Evolutionary conservation across 2,113 vertebrate species (phyloP).

Genomic region (Barnardius zonarius): DNA sequence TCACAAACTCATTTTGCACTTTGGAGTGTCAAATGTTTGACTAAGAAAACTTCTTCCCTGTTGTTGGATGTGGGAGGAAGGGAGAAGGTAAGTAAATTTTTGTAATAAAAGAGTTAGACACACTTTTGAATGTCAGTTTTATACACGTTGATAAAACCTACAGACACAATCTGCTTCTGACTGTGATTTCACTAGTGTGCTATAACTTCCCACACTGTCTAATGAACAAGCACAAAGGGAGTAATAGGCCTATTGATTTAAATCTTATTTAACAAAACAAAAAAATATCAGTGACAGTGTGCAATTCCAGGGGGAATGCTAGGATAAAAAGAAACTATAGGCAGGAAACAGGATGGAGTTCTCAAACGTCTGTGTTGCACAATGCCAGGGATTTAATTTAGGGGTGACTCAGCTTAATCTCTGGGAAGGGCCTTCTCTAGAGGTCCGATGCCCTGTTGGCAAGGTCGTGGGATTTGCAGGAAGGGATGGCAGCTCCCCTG

Average conservation of each 20-base stretch:
- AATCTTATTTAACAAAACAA: slow-evolving; percentile 50
- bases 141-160: slow-evolving; percentile 50
- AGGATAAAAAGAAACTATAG: background rate
- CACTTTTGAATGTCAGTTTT: slow-evolving; percentile 55
- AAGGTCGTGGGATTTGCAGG: background rate
- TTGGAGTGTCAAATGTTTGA: slow-evolving; percentile 52
- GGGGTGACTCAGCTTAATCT: background rate
- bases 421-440: background rate
- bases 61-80: slow-evolving; percentile 32
- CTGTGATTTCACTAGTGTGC: slow-evolving; percentile 44
- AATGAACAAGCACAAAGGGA: slow-evolving; percentile 50
- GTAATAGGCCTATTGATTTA: slow-evolving; percentile 45
- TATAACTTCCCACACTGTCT: slow-evolving; percentile 48
- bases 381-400: background rate
- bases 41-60: slow-evolving; percentile 36
- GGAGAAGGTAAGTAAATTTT: slow-evolving; percentile 47
- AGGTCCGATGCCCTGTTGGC: fast-evolving
- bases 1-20: slow-evolving; percentile 62
- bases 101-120: background rate
- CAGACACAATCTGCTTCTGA: slow-evolving; percentile 48
- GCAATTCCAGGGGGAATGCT: background rate
- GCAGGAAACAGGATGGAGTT: background rate
- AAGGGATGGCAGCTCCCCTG: background rate
- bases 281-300: background rate
- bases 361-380: background rate